Evolutionary conservation across 2,888 invertebrate genomes (phyloP), one percentile per base, ranked within the genome.

Genomic region (Melolontha melolontha): DNA sequence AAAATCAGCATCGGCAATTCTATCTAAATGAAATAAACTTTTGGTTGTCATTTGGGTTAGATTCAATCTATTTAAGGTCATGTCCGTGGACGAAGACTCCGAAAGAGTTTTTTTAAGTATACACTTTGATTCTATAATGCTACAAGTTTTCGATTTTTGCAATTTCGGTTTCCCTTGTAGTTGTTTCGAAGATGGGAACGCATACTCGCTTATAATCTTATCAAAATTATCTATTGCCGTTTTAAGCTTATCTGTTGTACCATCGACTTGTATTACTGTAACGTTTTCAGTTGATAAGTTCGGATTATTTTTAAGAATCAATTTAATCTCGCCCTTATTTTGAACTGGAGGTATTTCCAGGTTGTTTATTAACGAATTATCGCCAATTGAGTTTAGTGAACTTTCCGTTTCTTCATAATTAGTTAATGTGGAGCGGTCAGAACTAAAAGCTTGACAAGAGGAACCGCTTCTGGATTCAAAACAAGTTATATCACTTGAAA

Each of bases 61-160:
- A 14, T 67, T 40, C 14, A 67, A 39, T 22, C 67, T 67, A 1
- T 49, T 67, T 16, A 66, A 66, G 5, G 41, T 22, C 17, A 14
- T 44, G 5, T 63, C 59, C 0, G 40, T 29, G n/a, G 85, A 5
- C 8, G 85, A 6, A 22, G 64, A 54, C 6, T 34, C 47, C 10
- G 55, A 59, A 12, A 59, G n/a, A 1, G 55, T 54, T 78, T 89
- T 89, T 78, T 90, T 89, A 59, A 89, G 80, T 73, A 90, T 88
- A 78, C 90, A 91, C 70, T 89, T 87, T 0, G 90, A 90, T 80
- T 90, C 90, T 64, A 90, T 90, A 68, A 90, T 90, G 77, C 89
- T 89, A 79, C 90, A 90, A 73, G 91, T 91, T 78, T 90, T 89
- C 0, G 91, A 89, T 79, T 91, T 91, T 75, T 90, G 87, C 73